Percentiles rank a stretch among this genome's conserved stretches.
Evolutionary conservation across 2,113 vertebrate genomes (phyloP).

Genomic region (Myotis davidii): DNA sequence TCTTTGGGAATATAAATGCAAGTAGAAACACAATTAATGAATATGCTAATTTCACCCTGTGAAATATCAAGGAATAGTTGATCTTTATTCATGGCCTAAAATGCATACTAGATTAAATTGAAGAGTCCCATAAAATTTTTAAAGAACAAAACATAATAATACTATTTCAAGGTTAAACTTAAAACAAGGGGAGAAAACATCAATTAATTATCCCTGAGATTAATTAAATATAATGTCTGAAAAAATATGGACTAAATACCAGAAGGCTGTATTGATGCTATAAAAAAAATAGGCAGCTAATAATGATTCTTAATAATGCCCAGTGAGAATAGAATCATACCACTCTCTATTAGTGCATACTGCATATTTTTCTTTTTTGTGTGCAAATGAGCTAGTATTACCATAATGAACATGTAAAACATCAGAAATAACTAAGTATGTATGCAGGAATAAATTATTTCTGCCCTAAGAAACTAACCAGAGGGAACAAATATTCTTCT

Average conservation of each 20-base stretch:
- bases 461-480: neutral
- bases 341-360: neutral
- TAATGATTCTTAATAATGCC: conserved; percentile 62
- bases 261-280: conserved; percentile 46
- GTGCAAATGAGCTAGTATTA: conserved; percentile 12
- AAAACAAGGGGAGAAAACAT: conserved; percentile 35
- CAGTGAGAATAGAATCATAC: neutral
- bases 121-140: conserved; percentile 42
- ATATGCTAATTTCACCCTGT: conserved; percentile 41
- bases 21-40: conserved; percentile 61
- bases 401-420: conserved; percentile 47
- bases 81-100: conserved; percentile 58
- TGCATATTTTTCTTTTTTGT: neutral
- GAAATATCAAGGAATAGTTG: conserved; percentile 4
- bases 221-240: conserved; percentile 69
- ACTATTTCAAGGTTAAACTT: conserved; percentile 52
- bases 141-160: conserved; percentile 57
- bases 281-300: conserved; percentile 27
- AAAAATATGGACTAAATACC: conserved; percentile 59
- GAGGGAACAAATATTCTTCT: conserved; percentile 29
- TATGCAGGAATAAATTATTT: conserved; percentile 48
- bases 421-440: conserved; percentile 44
- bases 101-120: conserved; percentile 41
- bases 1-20: conserved; percentile 39
- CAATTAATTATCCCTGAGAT: conserved; percentile 67